Evolutionary conservation across 1,140 invertebrate genomes (phyloP).

Genomic region (Cydia fagiglandana): DNA sequence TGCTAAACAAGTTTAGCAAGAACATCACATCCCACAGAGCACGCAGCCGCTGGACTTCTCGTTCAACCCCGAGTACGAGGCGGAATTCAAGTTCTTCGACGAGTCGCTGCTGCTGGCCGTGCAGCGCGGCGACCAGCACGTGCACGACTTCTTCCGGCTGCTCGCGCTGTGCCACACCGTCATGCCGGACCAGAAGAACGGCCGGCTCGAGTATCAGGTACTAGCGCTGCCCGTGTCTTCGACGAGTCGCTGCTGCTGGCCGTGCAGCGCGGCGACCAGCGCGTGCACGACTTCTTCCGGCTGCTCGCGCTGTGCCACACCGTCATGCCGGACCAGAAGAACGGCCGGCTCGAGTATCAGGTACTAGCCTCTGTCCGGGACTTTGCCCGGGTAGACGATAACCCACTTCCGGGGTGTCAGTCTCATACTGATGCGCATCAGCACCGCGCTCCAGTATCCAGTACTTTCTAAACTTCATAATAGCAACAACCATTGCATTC

Average conservation of each 20-base stretch:
- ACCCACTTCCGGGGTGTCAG: too few species aligned
- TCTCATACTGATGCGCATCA: too few species aligned
- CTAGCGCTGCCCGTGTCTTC: constrained; percentile 81
- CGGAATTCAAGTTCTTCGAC: constrained; percentile 97
- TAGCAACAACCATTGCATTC: too few species aligned
- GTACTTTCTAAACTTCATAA: too few species aligned
- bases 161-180: constrained; percentile 98
- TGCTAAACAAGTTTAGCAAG: neutral
- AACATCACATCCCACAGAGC: constrained; percentile 75
- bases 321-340: constrained; percentile 97
- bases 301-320: constrained; percentile 97
- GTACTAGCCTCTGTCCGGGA: constrained; percentile 34
- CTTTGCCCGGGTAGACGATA: too few species aligned
- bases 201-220: constrained; percentile 84
- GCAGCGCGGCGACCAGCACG: constrained; percentile 84
- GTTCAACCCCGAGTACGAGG: constrained; percentile 94
- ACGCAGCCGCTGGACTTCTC: constrained; percentile 94
- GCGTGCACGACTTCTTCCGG: constrained; percentile 93
- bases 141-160: constrained; percentile 93
- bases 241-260: constrained; percentile 92
- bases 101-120: constrained; percentile 91
- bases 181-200: constrained; percentile 96
- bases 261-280: constrained; percentile 85
- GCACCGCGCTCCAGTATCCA: too few species aligned
- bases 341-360: constrained; percentile 86